Evolutionary conservation across 1,140 invertebrate genomes (phyloP).

Genomic region (Temnothorax longispinosus): DNA sequence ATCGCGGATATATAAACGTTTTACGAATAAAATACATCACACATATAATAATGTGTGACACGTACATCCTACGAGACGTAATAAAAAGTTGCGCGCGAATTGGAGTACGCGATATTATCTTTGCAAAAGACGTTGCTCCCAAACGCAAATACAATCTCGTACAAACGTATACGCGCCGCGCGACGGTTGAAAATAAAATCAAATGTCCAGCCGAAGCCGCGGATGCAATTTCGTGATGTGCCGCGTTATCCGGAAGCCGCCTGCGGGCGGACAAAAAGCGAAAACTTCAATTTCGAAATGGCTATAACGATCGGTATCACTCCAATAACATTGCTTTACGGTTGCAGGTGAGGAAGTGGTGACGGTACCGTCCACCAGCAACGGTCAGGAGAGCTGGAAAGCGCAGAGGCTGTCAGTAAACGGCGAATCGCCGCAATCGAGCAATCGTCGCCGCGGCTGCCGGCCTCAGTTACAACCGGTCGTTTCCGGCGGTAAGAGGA

Average conservation of each 20-base stretch:
- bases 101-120: background rate
- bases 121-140: background rate
- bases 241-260: background rate
- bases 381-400: slow-evolving; percentile 67
- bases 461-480: slow-evolving; percentile 66
- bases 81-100: background rate
- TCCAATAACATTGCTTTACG: background rate
- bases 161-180: background rate
- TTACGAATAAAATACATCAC: background rate
- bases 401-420: slow-evolving; percentile 67
- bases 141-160: background rate
- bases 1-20: background rate
- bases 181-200: background rate
- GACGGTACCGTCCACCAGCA: slow-evolving; percentile 63
- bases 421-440: slow-evolving; percentile 63
- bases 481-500: slow-evolving; percentile 52
- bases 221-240: background rate
- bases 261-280: background rate
- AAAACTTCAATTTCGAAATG: background rate
- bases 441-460: slow-evolving; percentile 64
- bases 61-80: background rate
- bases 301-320: slow-evolving; percentile 2
- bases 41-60: background rate
- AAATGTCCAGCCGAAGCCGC: background rate
- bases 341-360: slow-evolving; percentile 79